Conservation (phyloP, 2,113 vertebrate species). For the Toxostoma redivivum region DNA sequence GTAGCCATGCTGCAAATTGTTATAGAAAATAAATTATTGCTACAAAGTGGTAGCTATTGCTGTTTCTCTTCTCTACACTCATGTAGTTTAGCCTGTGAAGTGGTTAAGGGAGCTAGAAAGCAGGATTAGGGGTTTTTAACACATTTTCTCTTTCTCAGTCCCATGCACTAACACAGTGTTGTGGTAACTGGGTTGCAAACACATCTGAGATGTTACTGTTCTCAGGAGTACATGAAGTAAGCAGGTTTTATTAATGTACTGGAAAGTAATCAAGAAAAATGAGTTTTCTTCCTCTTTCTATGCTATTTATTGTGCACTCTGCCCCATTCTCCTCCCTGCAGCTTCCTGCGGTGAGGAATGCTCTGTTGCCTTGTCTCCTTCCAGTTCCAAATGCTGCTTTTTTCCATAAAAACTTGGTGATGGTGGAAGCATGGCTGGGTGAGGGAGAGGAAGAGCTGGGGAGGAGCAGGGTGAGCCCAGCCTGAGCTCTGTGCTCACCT, state of each 20-base stretch:
- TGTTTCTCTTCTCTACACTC: not conserved
- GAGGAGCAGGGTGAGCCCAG: not conserved
- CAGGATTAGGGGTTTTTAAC: not conserved
- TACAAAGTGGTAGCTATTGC: not conserved
- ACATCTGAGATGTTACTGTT: not conserved
- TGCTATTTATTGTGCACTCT: not conserved
- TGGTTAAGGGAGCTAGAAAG: not conserved
- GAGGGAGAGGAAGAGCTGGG: not conserved
- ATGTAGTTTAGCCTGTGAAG: not conserved
- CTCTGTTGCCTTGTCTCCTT: not conserved
- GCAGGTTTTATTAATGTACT: not conserved
- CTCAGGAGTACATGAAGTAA: not conserved
- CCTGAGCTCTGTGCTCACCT: not conserved
- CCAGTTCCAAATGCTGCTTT: not conserved
- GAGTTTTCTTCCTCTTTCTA: not conserved
- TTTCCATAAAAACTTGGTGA: not conserved
- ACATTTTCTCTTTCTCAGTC: not conserved
- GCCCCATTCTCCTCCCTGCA: not conserved
- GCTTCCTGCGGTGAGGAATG: accelerated
- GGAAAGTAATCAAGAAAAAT: not conserved
- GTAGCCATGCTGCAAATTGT: not conserved
- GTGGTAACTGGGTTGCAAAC: not conserved
- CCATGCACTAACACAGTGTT: not conserved
- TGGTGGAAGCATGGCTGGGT: not conserved
- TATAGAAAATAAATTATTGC: not conserved